Conservation (phyloP, 2,113 vertebrate genomes). For the Notarius quadriscutis region DNA sequence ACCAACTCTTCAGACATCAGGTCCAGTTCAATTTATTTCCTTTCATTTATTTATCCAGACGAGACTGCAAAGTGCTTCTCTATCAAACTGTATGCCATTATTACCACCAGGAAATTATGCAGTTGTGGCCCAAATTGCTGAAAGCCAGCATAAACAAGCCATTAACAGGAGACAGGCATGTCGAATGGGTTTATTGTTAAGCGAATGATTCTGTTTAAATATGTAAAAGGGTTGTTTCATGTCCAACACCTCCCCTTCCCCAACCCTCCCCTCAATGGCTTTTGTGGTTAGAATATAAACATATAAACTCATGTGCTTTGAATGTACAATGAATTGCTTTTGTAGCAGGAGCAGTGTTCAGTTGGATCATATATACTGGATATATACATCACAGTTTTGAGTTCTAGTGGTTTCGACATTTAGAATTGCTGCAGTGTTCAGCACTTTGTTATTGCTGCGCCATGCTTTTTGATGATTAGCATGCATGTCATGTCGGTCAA, state of each 20-base stretch:
- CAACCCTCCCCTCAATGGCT: background rate
- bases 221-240: conserved; percentile 23
- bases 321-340: background rate
- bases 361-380: too few species aligned
- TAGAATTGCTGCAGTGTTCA: background rate
- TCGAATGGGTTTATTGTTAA: conserved; percentile 33
- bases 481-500: conserved; percentile 23
- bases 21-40: conserved; percentile 38
- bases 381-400: background rate
- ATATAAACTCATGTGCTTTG: background rate
- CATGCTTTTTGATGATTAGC: conserved; percentile 28
- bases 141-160: conserved; percentile 58
- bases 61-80: conserved; percentile 52
- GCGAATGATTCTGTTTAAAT: conserved; percentile 50
- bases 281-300: background rate
- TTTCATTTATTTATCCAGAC: conserved; percentile 47
- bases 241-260: background rate
- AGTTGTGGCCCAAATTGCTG: conserved; percentile 47
- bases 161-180: conserved; percentile 46
- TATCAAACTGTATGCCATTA: conserved; percentile 53
- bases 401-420: background rate
- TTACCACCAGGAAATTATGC: conserved; percentile 52
- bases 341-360: background rate
- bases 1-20: conserved; percentile 13
- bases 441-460: background rate